Conservation (phyloP, 1,140 invertebrate genomes). For the Acromyrmex heyeri region DNA sequence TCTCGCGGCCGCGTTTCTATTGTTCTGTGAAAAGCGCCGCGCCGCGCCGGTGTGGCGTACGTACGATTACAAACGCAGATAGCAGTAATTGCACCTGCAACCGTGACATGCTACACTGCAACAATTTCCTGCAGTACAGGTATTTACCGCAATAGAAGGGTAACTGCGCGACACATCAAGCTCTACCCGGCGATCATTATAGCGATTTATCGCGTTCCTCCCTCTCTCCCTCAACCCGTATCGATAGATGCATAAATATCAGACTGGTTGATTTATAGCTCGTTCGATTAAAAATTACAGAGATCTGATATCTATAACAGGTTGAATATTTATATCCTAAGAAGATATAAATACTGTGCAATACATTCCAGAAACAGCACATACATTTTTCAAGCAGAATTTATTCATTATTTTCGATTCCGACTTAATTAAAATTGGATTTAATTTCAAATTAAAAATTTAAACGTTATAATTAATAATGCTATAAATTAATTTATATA, state of each 20-base stretch:
- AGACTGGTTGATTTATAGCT: constrained; percentile 14
- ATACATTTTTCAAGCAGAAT: constrained; percentile 1
- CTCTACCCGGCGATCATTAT: constrained; percentile 41
- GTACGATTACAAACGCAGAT: constrained; percentile 72
- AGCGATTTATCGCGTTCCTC: constrained; percentile 62
- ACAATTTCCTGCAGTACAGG: constrained; percentile 71
- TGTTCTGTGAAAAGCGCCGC: constrained; percentile 73
- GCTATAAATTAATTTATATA: too few species aligned
- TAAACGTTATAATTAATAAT: not conserved
- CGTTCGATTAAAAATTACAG: constrained; percentile 27
- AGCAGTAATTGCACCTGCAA: constrained; percentile 70
- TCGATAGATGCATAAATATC: constrained; percentile 38
- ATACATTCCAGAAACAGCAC: not conserved
- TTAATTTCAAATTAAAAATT: not conserved
- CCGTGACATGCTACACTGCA: constrained; percentile 72
- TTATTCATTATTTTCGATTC: not conserved
- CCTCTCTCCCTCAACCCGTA: not conserved
- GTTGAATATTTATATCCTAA: not conserved
- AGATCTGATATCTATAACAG: constrained; percentile 21
- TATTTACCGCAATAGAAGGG: constrained; percentile 63
- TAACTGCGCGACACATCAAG: constrained; percentile 45
- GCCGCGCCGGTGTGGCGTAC: constrained; percentile 35
- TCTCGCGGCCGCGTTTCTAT: constrained; percentile 66
- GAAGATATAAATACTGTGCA: not conserved
- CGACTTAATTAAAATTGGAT: not conserved